phyloP scores from a whole-genome alignment of 2,888 invertebrate species.

The Erebia palarica region DNA sequence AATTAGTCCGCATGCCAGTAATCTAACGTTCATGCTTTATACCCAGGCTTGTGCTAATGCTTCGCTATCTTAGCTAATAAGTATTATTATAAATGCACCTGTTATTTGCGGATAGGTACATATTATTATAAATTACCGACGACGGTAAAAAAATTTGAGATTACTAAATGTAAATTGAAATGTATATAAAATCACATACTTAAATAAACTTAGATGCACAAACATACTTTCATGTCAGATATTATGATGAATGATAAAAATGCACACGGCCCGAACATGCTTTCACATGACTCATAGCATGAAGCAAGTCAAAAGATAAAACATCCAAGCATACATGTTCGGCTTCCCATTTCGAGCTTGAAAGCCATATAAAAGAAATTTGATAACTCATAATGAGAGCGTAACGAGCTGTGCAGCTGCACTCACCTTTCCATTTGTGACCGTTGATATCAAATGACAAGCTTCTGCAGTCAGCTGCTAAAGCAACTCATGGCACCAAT shows the following conservation, averaged over 20 bases:
- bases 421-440: constrained; percentile 49
- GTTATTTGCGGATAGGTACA: constrained; percentile 1
- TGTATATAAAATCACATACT: constrained; percentile 12
- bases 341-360: constrained; percentile 45
- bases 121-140: neutral
- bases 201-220: constrained; percentile 14
- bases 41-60: constrained; percentile 72
- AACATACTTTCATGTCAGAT: constrained; percentile 36
- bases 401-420: constrained; percentile 51
- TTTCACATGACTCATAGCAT: constrained; percentile 69
- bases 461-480: constrained; percentile 43
- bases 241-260: constrained; percentile 37
- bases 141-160: neutral
- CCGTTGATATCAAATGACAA: constrained; percentile 56
- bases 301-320: constrained; percentile 58
- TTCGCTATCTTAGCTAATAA: constrained; percentile 65
- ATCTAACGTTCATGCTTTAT: constrained; percentile 61
- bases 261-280: constrained; percentile 44
- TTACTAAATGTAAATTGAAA: constrained; percentile 10
- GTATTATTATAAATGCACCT: constrained; percentile 10
- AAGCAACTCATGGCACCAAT: constrained; percentile 54
- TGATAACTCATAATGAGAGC: constrained; percentile 58
- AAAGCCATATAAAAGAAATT: constrained; percentile 51
- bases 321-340: constrained; percentile 42
- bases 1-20: constrained; percentile 68